phyloP scores from a whole-genome alignment of 2,888 invertebrate genomes.

The Trimorus sp. region DNA sequence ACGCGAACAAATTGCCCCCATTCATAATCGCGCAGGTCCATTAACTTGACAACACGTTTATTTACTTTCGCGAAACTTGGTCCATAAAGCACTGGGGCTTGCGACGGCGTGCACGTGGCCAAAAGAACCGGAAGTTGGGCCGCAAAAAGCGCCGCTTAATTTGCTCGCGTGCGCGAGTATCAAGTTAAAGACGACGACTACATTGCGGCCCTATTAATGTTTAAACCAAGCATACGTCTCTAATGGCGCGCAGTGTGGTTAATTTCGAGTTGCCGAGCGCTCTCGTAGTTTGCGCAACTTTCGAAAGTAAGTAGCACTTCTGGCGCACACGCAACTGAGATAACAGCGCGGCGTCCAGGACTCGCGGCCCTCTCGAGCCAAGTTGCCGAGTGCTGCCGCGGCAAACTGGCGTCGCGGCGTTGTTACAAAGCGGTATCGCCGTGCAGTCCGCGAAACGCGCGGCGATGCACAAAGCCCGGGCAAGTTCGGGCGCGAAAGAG shows the following conservation, averaged over 20 bases:
- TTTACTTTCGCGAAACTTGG: slow-evolving; percentile 41
- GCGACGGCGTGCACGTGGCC: slow-evolving; percentile 15
- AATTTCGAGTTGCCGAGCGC: slow-evolving; percentile 68
- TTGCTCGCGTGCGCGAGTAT: slow-evolving; percentile 43
- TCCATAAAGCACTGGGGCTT: slow-evolving; percentile 25
- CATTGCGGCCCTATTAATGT: slow-evolving; percentile 55
- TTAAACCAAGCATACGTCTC: slow-evolving; percentile 63
- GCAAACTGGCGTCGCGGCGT: slow-evolving; percentile 49
- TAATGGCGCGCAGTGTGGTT: slow-evolving; percentile 67
- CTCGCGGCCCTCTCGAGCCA: slow-evolving; percentile 62
- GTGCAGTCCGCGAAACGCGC: slow-evolving; percentile 48
- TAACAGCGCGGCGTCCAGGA: slow-evolving; percentile 62
- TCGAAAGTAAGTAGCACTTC: slow-evolving; percentile 66
- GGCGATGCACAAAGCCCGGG: slow-evolving; percentile 1
- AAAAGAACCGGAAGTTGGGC: slow-evolving; percentile 12
- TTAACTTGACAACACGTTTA: slow-evolving; percentile 41
- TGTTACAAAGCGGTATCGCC: slow-evolving; percentile 59
- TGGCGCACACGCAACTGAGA: slow-evolving; percentile 65
- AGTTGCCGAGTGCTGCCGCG: slow-evolving; percentile 58
- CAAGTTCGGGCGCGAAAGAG: slow-evolving; percentile 55
- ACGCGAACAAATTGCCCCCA: slow-evolving; percentile 24
- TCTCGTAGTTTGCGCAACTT: slow-evolving; percentile 67
- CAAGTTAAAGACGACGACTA: slow-evolving; percentile 51
- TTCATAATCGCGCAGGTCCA: slow-evolving; percentile 22
- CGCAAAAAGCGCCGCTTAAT: slow-evolving; percentile 36